Conservation (phyloP, 2,888 invertebrate species). For the Ypsolopha scabrella region DNA sequence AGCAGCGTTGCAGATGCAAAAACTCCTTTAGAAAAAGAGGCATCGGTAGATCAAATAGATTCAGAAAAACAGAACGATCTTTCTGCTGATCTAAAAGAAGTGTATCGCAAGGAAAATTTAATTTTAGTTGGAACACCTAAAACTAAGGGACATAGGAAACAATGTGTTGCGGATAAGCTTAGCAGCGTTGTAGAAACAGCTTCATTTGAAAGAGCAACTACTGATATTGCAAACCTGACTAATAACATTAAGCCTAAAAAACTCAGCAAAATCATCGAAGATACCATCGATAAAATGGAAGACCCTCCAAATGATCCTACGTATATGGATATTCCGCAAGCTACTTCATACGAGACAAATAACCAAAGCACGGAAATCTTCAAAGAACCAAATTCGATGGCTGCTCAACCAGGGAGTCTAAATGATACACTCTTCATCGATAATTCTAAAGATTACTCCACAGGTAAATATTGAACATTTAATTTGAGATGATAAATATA, state of each 20-base stretch:
- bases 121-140: slow-evolving; percentile 1
- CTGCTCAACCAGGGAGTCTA: not conserved
- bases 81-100: not conserved
- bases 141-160: not conserved
- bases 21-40: too few relatives aligned
- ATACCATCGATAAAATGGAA: not conserved
- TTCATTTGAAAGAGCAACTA: too few relatives aligned
- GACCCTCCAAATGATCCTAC: not conserved
- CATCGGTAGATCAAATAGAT: slow-evolving; percentile 24
- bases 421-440: not conserved
- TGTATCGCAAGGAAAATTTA: not conserved
- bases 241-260: not conserved
- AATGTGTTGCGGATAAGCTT: too few relatives aligned
- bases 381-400: slow-evolving; percentile 26
- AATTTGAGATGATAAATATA: not conserved
- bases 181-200: too few relatives aligned
- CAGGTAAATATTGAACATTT: not conserved
- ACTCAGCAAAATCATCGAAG: not conserved
- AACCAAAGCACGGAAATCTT: slow-evolving; percentile 3
- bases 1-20: too few relatives aligned
- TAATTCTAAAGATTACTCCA: not conserved
- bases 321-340: not conserved
- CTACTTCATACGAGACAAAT: not conserved
- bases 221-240: too few relatives aligned
- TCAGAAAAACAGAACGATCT: slow-evolving; percentile 6